Evolutionary conservation across 2,888 invertebrate species (phyloP).

Genomic region (Seira sanloemensis): DNA sequence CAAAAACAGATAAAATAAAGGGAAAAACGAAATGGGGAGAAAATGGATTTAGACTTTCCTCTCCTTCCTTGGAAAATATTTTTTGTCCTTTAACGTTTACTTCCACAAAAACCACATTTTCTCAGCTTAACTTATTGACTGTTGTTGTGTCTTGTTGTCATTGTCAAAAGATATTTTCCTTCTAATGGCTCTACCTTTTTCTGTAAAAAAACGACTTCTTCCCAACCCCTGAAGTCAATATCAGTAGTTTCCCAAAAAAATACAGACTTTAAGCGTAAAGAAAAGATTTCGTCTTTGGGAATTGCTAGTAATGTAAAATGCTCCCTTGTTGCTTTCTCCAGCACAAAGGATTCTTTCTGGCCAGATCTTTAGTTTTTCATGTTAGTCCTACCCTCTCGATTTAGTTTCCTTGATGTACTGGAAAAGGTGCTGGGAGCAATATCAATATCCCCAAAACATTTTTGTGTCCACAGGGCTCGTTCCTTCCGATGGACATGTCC

Average conservation of each 20-base stretch:
- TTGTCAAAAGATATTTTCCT: slow-evolving; percentile 49
- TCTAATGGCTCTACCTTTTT: slow-evolving; percentile 54
- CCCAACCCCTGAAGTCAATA: no score
- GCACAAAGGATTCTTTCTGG: slow-evolving; percentile 31
- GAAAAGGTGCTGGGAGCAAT: no score
- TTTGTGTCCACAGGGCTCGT: no score
- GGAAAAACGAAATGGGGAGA: slow-evolving; percentile 32
- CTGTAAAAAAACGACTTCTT: no score
- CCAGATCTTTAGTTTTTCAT: slow-evolving; percentile 21
- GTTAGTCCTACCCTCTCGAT: slow-evolving; percentile 24
- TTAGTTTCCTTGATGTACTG: neutral
- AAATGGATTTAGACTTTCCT: slow-evolving; percentile 54
- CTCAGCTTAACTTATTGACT: slow-evolving; percentile 64
- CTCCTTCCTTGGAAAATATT: slow-evolving; percentile 19
- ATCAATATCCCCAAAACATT: slow-evolving; percentile 62
- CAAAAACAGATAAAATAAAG: no score
- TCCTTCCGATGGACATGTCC: no score
- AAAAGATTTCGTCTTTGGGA: no score
- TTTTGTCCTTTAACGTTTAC: slow-evolving; percentile 20
- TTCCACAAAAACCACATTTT: slow-evolving; percentile 51
- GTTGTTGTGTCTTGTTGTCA: slow-evolving; percentile 59
- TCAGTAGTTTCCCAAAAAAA: no score
- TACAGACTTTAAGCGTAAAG: no score
- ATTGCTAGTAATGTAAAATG: slow-evolving; percentile 53
- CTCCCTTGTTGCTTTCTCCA: slow-evolving; percentile 49